phyloP scores from a whole-genome alignment of 2,113 vertebrate genomes.

The Spea bombifrons region DNA sequence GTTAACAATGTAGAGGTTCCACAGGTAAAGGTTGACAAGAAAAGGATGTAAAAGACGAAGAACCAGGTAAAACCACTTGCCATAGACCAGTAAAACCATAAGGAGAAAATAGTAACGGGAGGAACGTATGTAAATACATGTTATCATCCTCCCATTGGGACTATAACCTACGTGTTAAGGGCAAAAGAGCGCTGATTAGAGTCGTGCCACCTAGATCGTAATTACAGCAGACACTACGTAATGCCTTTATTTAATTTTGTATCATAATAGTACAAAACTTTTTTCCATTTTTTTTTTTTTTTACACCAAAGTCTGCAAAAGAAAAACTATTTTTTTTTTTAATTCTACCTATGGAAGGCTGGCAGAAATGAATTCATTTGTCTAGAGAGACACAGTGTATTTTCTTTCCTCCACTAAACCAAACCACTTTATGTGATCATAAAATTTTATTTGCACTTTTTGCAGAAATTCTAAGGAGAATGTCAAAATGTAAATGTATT shows the following conservation, averaged over 20 bases:
- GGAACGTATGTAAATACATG: slow-evolving; percentile 84
- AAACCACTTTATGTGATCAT: slow-evolving; percentile 51
- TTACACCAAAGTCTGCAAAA: neutral
- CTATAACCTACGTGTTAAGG: slow-evolving; percentile 79
- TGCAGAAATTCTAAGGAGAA: slow-evolving; percentile 50
- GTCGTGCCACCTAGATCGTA: slow-evolving; percentile 70
- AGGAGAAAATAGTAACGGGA: slow-evolving; percentile 79
- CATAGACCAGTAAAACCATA: slow-evolving; percentile 64
- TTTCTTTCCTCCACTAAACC: slow-evolving; percentile 39
- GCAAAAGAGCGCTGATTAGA: slow-evolving; percentile 68
- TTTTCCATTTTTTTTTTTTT: neutral
- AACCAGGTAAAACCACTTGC: slow-evolving; percentile 47
- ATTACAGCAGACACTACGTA: slow-evolving; percentile 60
- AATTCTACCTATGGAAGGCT: slow-evolving; percentile 36
- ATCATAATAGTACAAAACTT: neutral
- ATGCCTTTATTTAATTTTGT: slow-evolving; percentile 47
- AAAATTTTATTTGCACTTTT: slow-evolving; percentile 56
- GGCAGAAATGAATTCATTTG: slow-evolving; percentile 16
- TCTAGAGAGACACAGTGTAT: slow-evolving; percentile 42
- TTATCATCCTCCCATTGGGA: slow-evolving; percentile 78
- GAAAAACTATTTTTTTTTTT: neutral
- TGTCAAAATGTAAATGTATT: slow-evolving; percentile 57
- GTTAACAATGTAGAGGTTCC: slow-evolving; percentile 61
- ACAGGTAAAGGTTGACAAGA: slow-evolving; percentile 57
- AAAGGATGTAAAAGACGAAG: slow-evolving; percentile 57